Conservation (phyloP, 2,113 vertebrate species). For the Bostrychus sinensis region DNA sequence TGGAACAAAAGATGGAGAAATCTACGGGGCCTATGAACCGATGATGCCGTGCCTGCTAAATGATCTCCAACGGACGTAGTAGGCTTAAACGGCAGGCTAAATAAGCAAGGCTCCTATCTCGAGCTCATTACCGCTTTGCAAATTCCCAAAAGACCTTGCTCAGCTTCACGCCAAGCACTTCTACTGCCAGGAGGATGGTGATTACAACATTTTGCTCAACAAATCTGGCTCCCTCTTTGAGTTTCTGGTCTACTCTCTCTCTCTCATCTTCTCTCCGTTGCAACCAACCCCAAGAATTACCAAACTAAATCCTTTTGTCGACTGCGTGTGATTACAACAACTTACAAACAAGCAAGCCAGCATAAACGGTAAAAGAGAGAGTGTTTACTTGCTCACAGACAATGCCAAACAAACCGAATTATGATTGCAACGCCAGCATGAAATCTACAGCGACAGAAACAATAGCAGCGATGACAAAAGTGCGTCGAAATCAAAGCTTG, state of each 20-base stretch:
- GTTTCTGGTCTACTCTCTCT: slow-evolving; percentile 43
- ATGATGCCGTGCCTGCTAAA: slow-evolving; percentile 53
- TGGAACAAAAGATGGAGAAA: slow-evolving; percentile 31
- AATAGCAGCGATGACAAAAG: slow-evolving; percentile 32
- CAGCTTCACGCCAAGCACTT: slow-evolving; percentile 63
- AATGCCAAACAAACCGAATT: slow-evolving; percentile 51
- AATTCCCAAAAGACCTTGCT: slow-evolving; percentile 62
- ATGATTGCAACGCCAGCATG: slow-evolving; percentile 35
- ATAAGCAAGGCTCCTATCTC: slow-evolving; percentile 61
- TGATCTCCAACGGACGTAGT: slow-evolving; percentile 62
- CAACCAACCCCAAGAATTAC: too few relatives aligned
- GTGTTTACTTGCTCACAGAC: slow-evolving; percentile 48
- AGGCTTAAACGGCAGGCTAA: slow-evolving; percentile 68
- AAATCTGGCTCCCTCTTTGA: slow-evolving; percentile 46
- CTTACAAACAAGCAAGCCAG: slow-evolving; percentile 40
- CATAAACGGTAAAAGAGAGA: slow-evolving; percentile 18
- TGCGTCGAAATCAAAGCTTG: slow-evolving; percentile 44
- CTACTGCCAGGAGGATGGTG: slow-evolving; percentile 74
- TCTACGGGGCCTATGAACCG: slow-evolving; percentile 22
- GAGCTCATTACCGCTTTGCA: slow-evolving; percentile 72
- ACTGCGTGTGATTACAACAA: slow-evolving; percentile 39
- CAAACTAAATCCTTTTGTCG: slow-evolving; percentile 54
- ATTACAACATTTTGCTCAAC: slow-evolving; percentile 75
- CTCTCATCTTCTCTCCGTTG: slow-evolving; percentile 58
- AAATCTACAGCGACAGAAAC: slow-evolving; percentile 40